Evolutionary conservation across 2,113 vertebrate genomes (phyloP).

Genomic region (Melanerpes aurifrons): DNA sequence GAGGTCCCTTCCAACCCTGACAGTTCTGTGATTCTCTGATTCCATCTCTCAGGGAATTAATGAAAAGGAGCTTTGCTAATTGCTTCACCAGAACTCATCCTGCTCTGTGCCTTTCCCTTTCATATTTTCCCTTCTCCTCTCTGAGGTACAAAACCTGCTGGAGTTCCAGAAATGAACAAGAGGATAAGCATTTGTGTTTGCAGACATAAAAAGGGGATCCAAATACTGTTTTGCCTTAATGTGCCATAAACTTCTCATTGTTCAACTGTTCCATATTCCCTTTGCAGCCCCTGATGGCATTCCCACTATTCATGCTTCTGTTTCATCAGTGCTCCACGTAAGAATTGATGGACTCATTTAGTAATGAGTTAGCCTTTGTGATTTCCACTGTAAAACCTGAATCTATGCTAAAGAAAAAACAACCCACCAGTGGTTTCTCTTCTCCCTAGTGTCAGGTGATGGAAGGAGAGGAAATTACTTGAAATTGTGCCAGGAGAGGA

Average conservation of each 20-base stretch:
- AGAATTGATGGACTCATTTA: background rate
- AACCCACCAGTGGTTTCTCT: too few relatives aligned
- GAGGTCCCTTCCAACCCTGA: too few relatives aligned
- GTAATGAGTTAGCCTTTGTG: background rate
- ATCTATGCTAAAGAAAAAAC: background rate
- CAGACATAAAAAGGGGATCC: background rate
- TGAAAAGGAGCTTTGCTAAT: background rate
- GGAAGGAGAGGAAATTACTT: too few relatives aligned
- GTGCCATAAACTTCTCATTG: background rate
- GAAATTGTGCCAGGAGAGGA: too few relatives aligned
- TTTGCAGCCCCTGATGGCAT: background rate
- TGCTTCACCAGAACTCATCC: background rate
- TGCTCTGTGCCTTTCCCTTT: background rate
- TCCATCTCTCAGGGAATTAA: background rate
- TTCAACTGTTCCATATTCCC: background rate
- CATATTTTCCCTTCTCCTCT: background rate
- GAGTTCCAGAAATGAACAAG: background rate
- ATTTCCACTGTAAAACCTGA: background rate
- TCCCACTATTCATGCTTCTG: background rate
- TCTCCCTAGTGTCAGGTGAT: too few relatives aligned
- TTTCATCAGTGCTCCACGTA: background rate
- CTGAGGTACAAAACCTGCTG: background rate
- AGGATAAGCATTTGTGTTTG: background rate
- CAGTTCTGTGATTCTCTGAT: too few relatives aligned
- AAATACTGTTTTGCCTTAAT: background rate